Percentiles rank a stretch among this genome's conserved stretches.
Evolutionary conservation across 2,113 vertebrate species (phyloP).

Genomic region (Talpa occidentalis): DNA sequence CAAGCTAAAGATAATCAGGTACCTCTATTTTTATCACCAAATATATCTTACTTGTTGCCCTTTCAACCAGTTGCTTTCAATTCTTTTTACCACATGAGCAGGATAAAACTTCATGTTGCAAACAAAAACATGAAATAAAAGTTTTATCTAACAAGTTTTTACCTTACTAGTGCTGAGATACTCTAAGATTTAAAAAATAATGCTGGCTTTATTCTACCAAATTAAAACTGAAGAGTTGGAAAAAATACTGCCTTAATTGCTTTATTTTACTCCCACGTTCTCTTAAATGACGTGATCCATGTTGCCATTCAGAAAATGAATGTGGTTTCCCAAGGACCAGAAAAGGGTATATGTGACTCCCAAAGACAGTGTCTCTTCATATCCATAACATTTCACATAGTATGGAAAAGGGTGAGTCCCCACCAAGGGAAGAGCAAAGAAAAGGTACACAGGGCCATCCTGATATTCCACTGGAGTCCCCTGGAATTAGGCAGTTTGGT

Average conservation of each 20-base stretch:
- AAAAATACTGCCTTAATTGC: background rate
- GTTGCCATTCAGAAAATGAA: background rate
- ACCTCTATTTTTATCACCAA: slow-evolving; percentile 1
- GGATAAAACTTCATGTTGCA: slow-evolving; percentile 3
- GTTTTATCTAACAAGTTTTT: background rate
- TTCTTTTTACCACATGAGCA: background rate
- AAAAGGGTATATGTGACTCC: background rate
- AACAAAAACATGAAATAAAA: background rate
- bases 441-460: background rate
- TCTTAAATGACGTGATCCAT: slow-evolving; percentile 15
- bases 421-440: background rate
- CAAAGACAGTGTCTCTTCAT: background rate
- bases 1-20: background rate
- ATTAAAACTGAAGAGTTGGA: slow-evolving; percentile 8
- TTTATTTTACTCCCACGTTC: background rate
- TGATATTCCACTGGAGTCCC: background rate
- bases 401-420: background rate
- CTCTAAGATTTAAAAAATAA: background rate
- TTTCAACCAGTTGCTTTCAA: slow-evolving; percentile 6
- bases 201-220: background rate
- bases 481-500: background rate
- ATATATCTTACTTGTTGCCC: background rate
- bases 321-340: background rate
- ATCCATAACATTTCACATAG: background rate
- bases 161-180: background rate